Percentiles rank a stretch among this genome's conserved stretches.
phyloP scores from a whole-genome alignment of 1,140 invertebrate genomes.

The Lepidurus packardi region DNA sequence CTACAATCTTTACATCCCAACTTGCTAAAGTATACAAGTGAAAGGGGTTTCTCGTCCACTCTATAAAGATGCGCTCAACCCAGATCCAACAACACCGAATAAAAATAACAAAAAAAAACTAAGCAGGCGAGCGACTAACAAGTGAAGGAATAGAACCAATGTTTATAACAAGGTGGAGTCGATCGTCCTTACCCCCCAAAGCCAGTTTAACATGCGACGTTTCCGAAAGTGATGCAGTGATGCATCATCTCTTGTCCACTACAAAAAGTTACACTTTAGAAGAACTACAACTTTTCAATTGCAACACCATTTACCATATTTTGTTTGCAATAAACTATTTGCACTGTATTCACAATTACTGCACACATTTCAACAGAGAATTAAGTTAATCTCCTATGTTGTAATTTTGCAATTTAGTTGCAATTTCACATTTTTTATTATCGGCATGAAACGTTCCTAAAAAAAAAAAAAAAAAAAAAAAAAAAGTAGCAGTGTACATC shows the following conservation, averaged over 20 bases:
- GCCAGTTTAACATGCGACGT: neutral
- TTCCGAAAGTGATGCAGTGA: neutral
- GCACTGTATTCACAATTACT: neutral
- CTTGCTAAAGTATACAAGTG: neutral
- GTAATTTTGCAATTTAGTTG: too few species aligned
- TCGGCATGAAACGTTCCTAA: too few species aligned
- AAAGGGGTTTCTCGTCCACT: conserved; percentile 18
- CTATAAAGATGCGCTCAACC: conserved; percentile 1
- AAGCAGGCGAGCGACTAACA: neutral
- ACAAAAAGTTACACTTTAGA: too few species aligned
- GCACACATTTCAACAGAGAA: neutral
- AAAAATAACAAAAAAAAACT: neutral
- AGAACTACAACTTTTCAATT: too few species aligned
- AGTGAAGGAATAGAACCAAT: too few species aligned
- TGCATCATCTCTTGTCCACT: too few species aligned
- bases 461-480: too few species aligned
- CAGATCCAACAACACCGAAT: neutral
- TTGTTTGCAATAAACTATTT: too few species aligned
- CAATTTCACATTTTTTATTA: too few species aligned
- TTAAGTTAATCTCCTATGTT: too few species aligned
- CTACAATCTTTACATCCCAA: neutral
- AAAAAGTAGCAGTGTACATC: too few species aligned
- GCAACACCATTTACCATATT: too few species aligned
- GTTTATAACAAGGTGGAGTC: neutral
- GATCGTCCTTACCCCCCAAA: neutral